Percentiles rank a stretch among this genome's conserved stretches.
Conservation (phyloP, 2,797 vertebrate species). For the Pipistrellus nathusii region DNA sequence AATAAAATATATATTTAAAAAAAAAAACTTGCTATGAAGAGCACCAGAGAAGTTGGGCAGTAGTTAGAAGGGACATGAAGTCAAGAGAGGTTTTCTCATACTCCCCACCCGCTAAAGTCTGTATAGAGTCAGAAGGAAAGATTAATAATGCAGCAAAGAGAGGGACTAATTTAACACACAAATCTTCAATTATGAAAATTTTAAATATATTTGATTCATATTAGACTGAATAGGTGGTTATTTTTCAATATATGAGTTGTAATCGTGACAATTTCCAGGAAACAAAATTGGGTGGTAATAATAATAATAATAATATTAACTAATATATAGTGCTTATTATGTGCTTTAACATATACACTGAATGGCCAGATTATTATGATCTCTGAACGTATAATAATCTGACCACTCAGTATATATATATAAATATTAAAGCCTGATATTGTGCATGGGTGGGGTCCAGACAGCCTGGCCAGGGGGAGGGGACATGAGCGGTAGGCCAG, state of each 20-base stretch:
- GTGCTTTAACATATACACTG: too few species aligned
- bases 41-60: not conserved
- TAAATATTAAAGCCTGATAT: too few species aligned
- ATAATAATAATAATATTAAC: not conserved
- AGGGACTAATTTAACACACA: not conserved
- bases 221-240: not conserved
- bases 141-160: not conserved
- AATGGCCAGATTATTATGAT: too few species aligned
- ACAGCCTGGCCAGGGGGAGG: too few species aligned
- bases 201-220: not conserved
- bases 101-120: not conserved
- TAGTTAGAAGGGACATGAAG: not conserved
- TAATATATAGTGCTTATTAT: not conserved
- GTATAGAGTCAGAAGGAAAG: not conserved
- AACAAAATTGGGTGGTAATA: constrained; percentile 2
- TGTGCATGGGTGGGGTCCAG: too few species aligned
- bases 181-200: constrained; percentile 2
- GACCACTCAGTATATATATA: too few species aligned
- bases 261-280: not conserved
- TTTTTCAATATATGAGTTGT: not conserved
- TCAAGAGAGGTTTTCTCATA: not conserved
- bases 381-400: too few species aligned
- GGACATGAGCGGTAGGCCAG: too few species aligned
- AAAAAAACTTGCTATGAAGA: not conserved
- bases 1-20: too few species aligned